Base-by-base conservation (phyloP, 2,888 invertebrate genomes). In the Drosophila neotestacea region DNA sequence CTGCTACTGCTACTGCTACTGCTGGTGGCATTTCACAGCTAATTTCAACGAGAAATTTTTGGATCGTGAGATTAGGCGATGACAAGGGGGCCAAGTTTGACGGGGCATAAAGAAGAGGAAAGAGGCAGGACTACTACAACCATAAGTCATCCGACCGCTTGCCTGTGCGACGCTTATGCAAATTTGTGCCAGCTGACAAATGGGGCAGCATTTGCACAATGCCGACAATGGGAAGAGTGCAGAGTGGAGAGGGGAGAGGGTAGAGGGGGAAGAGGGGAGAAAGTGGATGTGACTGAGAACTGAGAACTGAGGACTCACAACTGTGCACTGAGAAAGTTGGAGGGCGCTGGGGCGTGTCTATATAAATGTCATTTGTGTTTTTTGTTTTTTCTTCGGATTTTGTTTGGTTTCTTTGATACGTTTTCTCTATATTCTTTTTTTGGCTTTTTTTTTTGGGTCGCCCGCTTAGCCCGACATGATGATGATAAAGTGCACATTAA, bases 101-200 rank as follows among this genome's bases (percentile, higher is more conserved):
- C 6, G 7, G 30, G 30, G 6, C 13, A 6, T 7, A 13, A 38
- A 27, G 27, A 41, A 3, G 39, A n/a, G 32, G 6, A 6, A 9
- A 7, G 38, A 16, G 5, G 51, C 16, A 55, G 66, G 66, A 81
- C 75, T 70, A 81, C 75, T 70, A 71, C 85, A 81, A 81, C 83
- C 88, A 83, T 84, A 84, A 84, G 84, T 86, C 88, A 84, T 84
- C 89, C 84, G 75, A 83, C 84, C 78, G 88, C 81, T 88, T 80
- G 70, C 63, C 87, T 76, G 79, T 77, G 79, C 85, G 85, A 51
- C 85, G 85, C 85, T 90, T 91, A 91, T 91, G 91, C 87, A 90
- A 92, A 91, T 91, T 85, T 85, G 92, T 85, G 90, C 89, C 85
- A 92, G 87, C 91, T 92, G 90, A 91, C 91, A 91, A 91, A 91